Conservation (phyloP, 2,797 vertebrate genomes). For the Centropyge bicolor region DNA sequence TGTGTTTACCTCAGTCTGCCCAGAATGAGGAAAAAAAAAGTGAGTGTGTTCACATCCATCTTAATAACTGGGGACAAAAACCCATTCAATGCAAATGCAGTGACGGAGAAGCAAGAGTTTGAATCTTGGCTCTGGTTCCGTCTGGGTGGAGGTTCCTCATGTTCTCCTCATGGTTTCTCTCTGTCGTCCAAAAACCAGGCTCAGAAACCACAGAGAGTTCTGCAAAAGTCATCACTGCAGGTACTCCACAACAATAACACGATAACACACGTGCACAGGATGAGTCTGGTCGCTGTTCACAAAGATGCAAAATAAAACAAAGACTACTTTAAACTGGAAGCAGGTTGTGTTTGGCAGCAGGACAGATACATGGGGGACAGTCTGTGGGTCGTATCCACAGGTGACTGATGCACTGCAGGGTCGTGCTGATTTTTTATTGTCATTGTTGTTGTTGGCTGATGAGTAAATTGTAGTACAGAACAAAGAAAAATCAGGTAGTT, state of each 20-base stretch:
- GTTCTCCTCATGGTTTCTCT: not conserved
- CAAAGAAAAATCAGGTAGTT: too few species aligned
- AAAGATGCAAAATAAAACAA: too few species aligned
- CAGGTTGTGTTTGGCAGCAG: not conserved
- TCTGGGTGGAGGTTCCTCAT: not conserved
- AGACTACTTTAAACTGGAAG: too few species aligned
- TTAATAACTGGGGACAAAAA: not conserved
- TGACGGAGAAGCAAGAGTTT: not conserved
- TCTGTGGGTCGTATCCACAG: not conserved
- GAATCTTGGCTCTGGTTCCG: not conserved
- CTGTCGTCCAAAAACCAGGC: not conserved
- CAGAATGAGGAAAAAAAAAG: not conserved
- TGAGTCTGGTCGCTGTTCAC: too few species aligned
- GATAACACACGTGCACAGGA: too few species aligned
- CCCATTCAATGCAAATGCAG: not conserved
- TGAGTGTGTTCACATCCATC: constrained; percentile 5
- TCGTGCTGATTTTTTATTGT: too few species aligned
- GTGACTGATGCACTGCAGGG: not conserved
- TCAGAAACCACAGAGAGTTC: not conserved
- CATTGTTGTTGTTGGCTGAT: not conserved
- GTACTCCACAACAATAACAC: too few species aligned
- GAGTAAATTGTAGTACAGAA: too few species aligned
- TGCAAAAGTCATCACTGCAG: not conserved
- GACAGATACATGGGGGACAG: too few species aligned
- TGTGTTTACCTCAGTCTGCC: constrained; percentile 29